Evolutionary conservation across 1,140 invertebrate species (phyloP).

Genomic region (Hyposmocoma kahamanoa): DNA sequence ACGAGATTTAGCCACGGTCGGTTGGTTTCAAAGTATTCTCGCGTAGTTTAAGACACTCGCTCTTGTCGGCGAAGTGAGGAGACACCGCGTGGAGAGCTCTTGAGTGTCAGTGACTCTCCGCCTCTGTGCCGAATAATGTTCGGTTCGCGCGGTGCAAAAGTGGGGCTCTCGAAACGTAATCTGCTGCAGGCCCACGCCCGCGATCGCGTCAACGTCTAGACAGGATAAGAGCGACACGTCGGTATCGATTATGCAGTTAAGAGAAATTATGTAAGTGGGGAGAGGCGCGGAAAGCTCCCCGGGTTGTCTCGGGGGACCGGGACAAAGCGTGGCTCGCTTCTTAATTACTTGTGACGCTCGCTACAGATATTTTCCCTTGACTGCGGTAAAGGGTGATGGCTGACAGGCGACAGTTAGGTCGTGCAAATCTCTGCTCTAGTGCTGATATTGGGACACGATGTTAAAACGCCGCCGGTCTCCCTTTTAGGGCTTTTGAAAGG

Average conservation of each 20-base stretch:
- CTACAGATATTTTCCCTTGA: slow-evolving; percentile 44
- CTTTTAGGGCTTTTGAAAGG: background rate
- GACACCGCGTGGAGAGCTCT: background rate
- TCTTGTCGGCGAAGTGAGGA: background rate
- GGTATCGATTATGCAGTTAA: slow-evolving; percentile 65
- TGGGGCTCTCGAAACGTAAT: slow-evolving; percentile 29
- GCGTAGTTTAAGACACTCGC: slow-evolving; percentile 8
- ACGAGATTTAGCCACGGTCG: slow-evolving; percentile 24
- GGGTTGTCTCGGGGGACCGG: slow-evolving; percentile 31
- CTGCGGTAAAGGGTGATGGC: slow-evolving; percentile 37
- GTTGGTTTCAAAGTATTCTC: slow-evolving; percentile 14
- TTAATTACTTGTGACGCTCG: slow-evolving; percentile 58
- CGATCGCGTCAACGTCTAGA: slow-evolving; percentile 42
- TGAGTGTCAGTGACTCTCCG: background rate
- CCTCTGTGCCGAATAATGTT: background rate
- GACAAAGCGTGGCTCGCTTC: slow-evolving; percentile 45
- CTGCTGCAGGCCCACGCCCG: slow-evolving; percentile 31
- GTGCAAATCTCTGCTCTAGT: slow-evolving; percentile 10
- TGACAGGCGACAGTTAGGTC: slow-evolving; percentile 26
- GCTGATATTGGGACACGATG: background rate
- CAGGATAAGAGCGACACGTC: slow-evolving; percentile 39
- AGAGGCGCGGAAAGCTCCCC: slow-evolving; percentile 31
- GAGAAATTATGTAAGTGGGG: slow-evolving; percentile 56
- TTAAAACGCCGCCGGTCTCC: background rate
- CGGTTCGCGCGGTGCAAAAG: too few species aligned